Conservation (phyloP, 2,797 vertebrate species). For the Manis javanica region DNA sequence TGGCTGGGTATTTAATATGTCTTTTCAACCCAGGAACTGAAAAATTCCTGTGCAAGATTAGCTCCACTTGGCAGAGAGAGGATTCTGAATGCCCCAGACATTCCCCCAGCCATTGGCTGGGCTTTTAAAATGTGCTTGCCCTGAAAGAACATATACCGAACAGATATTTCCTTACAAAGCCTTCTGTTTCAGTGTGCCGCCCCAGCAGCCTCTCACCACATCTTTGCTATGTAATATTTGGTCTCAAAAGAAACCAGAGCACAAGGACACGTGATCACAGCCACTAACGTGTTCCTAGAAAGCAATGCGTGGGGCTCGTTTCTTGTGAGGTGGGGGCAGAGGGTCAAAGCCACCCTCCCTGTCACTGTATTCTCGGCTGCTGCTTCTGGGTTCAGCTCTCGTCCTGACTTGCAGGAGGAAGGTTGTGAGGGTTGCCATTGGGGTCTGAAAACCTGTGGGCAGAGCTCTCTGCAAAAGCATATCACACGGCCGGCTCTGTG, state of each 20-base stretch:
- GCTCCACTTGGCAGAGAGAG: constrained; percentile 67
- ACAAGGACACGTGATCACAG: not conserved
- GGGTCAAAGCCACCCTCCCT: not conserved
- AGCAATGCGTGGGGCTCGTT: not conserved
- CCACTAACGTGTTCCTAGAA: constrained; percentile 72
- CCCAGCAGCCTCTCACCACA: not conserved
- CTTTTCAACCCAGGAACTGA: constrained; percentile 70
- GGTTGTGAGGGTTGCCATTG: not conserved
- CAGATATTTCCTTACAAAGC: constrained; percentile 34
- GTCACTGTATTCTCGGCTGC: fast-evolving
- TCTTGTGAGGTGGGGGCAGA: not conserved
- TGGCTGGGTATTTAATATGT: constrained; percentile 68
- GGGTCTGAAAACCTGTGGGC: constrained; percentile 48
- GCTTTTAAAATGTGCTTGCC: constrained; percentile 67
- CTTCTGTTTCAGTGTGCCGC: constrained; percentile 60
- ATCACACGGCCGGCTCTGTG: not conserved
- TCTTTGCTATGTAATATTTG: not conserved
- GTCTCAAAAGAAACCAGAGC: constrained; percentile 63
- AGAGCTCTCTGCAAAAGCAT: not conserved
- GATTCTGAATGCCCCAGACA: constrained; percentile 49
- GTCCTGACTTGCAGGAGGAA: not conserved
- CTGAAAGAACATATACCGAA: not conserved
- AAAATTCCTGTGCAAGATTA: constrained; percentile 19
- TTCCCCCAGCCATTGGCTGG: constrained; percentile 35
- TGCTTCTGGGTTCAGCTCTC: not conserved